A percentile compares a stretch with the other conserved stretches of the same genome.
Evolutionary conservation across 2,888 invertebrate genomes (phyloP).

Genomic region (Rhagophthalmus giganteus): DNA sequence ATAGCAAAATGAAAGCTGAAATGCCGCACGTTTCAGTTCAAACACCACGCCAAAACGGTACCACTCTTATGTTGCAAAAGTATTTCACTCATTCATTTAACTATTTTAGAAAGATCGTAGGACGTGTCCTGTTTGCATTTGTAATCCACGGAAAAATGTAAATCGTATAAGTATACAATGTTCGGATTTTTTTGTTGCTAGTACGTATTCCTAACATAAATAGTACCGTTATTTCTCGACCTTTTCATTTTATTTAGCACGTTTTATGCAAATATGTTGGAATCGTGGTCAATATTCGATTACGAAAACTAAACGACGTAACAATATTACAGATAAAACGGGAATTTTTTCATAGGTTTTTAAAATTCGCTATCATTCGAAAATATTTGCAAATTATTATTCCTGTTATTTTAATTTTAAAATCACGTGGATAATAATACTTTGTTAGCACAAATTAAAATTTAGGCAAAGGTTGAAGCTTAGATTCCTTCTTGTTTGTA

Average conservation of each 20-base stretch:
- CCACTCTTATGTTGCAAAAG: no score
- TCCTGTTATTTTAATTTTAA: neutral
- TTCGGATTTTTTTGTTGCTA: slow-evolving; percentile 48
- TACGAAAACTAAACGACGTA: slow-evolving; percentile 29
- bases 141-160: slow-evolving; percentile 11
- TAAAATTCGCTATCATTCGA: no score
- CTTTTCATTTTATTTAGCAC: slow-evolving; percentile 47
- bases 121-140: slow-evolving; percentile 16
- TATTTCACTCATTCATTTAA: no score
- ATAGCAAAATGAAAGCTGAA: neutral
- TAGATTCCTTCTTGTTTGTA: no score
- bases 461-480: no score
- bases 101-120: slow-evolving; percentile 6
- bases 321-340: slow-evolving; percentile 22
- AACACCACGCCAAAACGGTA: no score
- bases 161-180: slow-evolving; percentile 50
- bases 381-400: no score
- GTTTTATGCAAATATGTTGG: slow-evolving; percentile 40
- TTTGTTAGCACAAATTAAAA: no score
- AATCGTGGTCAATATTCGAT: slow-evolving; percentile 36
- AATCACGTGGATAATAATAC: neutral
- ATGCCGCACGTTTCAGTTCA: no score
- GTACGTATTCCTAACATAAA: slow-evolving; percentile 37
- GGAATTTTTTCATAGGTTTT: slow-evolving; percentile 22
- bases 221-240: slow-evolving; percentile 42